Conservation (phyloP, 2,113 vertebrate species). For the Suncus etruscus region DNA sequence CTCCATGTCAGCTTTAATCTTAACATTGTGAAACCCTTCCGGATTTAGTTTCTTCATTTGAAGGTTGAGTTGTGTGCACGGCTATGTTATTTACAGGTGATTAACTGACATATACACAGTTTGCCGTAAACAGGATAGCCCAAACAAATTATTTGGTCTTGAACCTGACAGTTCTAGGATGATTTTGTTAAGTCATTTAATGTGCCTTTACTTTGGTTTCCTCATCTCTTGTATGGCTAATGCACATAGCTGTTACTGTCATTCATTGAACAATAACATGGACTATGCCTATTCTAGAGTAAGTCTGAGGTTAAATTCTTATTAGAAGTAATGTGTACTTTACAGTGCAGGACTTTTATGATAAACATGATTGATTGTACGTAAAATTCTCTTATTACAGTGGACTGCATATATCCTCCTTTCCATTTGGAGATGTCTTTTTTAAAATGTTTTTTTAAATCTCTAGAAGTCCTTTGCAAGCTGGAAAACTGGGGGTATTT, state of each 20-base stretch:
- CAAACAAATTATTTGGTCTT: constrained; percentile 47
- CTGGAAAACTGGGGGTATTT: background rate
- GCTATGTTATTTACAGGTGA: background rate
- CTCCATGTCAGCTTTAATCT: too few species aligned
- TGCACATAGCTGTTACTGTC: background rate
- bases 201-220: too few species aligned
- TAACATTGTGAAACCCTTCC: background rate
- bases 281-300: background rate
- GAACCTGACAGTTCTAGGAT: background rate
- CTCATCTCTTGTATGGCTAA: too few species aligned
- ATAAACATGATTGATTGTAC: background rate
- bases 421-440: constrained; percentile 38
- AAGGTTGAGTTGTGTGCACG: background rate
- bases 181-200: constrained; percentile 26
- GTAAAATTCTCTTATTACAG: background rate
- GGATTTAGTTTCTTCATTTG: background rate
- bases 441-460: background rate
- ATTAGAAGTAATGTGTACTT: background rate
- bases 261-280: background rate
- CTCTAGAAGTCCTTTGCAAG: background rate
- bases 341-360: background rate
- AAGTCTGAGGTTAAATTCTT: background rate
- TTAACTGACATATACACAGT: background rate
- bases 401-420: background rate
- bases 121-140: background rate